Evolutionary conservation across 1,140 invertebrate genomes (phyloP).

Genomic region (Apis florea): DNA sequence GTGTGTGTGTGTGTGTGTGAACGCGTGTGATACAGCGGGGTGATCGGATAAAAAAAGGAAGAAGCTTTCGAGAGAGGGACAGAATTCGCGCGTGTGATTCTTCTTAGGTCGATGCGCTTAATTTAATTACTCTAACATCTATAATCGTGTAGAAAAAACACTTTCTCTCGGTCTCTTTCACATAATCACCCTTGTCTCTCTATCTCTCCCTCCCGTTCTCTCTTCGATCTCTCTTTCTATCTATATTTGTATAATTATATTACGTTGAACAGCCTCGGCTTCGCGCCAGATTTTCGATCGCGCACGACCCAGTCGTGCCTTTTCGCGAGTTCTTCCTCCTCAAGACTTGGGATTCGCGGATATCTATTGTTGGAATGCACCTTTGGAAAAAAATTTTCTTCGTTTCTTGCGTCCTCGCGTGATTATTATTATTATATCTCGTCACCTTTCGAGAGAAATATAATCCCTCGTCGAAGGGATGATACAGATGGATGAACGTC

Average conservation of each 20-base stretch:
- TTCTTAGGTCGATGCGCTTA: constrained; percentile 57
- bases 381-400: not conserved
- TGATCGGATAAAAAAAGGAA: not conserved
- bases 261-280: constrained; percentile 52
- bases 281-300: constrained; percentile 42
- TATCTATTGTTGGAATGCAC: not conserved
- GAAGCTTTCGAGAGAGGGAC: constrained; percentile 49
- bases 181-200: constrained; percentile 27
- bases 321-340: constrained; percentile 1
- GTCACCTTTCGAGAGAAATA: too few relatives aligned
- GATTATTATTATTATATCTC: too few relatives aligned
- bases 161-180: constrained; percentile 49
- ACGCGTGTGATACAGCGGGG: not conserved
- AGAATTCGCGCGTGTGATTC: constrained; percentile 50
- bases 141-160: constrained; percentile 68
- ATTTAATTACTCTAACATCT: constrained; percentile 61
- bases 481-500: too few relatives aligned
- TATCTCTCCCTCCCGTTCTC: constrained; percentile 39
- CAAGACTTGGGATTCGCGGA: not conserved
- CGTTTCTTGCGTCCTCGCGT: too few relatives aligned
- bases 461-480: too few relatives aligned
- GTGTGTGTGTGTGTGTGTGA: not conserved
- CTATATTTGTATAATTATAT: constrained; percentile 58
- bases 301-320: constrained; percentile 34
- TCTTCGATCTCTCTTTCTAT: constrained; percentile 36